Evolutionary conservation across 2,888 invertebrate species (phyloP).

Genomic region (Apotomis capreana): DNA sequence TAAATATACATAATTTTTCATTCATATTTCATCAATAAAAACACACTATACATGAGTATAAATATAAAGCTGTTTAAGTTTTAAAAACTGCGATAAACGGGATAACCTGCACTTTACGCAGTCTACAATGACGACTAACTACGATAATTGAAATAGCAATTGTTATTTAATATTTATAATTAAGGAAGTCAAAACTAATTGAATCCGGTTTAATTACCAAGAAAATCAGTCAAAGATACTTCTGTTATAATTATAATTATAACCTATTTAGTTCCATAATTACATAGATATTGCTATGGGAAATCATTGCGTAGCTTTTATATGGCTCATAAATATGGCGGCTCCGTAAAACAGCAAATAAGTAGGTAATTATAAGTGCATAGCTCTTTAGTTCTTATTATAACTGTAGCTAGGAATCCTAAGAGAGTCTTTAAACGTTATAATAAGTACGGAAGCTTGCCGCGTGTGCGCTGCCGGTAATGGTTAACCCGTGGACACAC

Average conservation of each 20-base stretch:
- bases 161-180: too few relatives aligned
- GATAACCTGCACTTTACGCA: too few relatives aligned
- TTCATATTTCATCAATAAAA: too few relatives aligned
- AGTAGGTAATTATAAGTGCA: slow-evolving; percentile 22
- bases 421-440: not conserved
- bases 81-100: too few relatives aligned
- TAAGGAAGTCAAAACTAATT: not conserved
- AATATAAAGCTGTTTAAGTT: too few relatives aligned
- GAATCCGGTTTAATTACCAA: not conserved
- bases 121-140: too few relatives aligned
- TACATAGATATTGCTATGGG: not conserved
- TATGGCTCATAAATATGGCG: slow-evolving; percentile 19
- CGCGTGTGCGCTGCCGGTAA: too few relatives aligned
- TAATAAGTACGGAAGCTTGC: too few relatives aligned
- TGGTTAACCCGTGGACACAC: too few relatives aligned
- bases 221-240: not conserved
- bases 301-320: slow-evolving; percentile 11
- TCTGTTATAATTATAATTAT: not conserved
- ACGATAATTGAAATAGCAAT: too few relatives aligned
- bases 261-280: not conserved
- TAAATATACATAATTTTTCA: too few relatives aligned
- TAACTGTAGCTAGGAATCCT: not conserved
- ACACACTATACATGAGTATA: too few relatives aligned
- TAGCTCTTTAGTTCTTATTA: not conserved
- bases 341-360: slow-evolving; percentile 1